Evolutionary conservation across 1,140 invertebrate species (phyloP).

Genomic region (Mylabris phalerata): DNA sequence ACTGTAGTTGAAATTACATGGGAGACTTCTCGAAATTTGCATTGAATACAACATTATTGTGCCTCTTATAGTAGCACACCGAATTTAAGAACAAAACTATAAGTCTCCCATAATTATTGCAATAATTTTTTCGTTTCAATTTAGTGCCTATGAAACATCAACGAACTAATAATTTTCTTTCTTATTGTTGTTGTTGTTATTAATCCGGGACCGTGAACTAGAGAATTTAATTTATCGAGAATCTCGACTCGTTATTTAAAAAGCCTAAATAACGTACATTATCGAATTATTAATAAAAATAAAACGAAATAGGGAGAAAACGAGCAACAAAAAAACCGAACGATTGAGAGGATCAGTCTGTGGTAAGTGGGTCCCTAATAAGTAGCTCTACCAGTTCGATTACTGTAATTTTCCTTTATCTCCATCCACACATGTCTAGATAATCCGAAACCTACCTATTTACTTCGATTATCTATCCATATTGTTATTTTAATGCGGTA

Average conservation of each 20-base stretch:
- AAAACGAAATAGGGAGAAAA: constrained; percentile 13
- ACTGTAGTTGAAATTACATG: too few relatives aligned
- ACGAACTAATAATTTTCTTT: too few relatives aligned
- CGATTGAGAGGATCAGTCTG: too few relatives aligned
- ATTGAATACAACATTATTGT: too few relatives aligned
- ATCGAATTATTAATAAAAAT: constrained; percentile 33
- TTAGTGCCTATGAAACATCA: too few relatives aligned
- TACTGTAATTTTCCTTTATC: constrained; percentile 36
- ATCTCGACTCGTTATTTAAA: constrained; percentile 26
- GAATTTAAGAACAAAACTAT: too few relatives aligned
- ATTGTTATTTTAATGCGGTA: constrained; percentile 32
- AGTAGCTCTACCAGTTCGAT: constrained; percentile 32
- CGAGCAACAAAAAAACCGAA: too few relatives aligned
- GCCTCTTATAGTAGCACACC: too few relatives aligned
- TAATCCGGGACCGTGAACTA: constrained; percentile 3
- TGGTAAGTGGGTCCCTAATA: constrained; percentile 33
- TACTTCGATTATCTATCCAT: constrained; percentile 34
- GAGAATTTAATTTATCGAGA: constrained; percentile 11
- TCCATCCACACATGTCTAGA: constrained; percentile 26
- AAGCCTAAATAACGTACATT: constrained; percentile 30
- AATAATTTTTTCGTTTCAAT: too few relatives aligned
- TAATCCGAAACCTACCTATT: constrained; percentile 30
- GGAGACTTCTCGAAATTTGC: too few relatives aligned
- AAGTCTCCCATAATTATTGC: too few relatives aligned
- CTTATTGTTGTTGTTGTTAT: too few relatives aligned